Base-by-base conservation (phyloP, 2,888 invertebrate genomes). In the Rhamnusium bicolor region DNA sequence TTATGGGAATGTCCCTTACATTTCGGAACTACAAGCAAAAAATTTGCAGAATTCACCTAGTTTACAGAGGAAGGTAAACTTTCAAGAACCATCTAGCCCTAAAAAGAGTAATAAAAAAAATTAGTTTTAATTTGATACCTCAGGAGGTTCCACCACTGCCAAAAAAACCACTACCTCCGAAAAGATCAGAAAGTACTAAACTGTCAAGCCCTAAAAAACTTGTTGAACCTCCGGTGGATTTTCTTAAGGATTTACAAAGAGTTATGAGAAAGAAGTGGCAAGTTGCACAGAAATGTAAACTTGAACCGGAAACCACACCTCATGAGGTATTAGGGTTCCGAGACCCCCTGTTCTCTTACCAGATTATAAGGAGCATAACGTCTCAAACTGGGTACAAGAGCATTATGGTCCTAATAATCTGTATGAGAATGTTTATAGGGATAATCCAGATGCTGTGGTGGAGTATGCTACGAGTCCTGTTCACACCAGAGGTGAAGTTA, bases 231-330 rank as follows among this genome's bases (percentile, higher is more conserved):
- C 94, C 95, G 0, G 92, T 93, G 24, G 95, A 95, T 72, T 97
- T 97, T 84, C 89, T 97, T 54, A 94, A 95, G 85, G 97, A 97
- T 86, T 89, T 97, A 60, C 97, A 97, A 85, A 90, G 96, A 65
- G 97, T 97, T 0, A 97, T 97, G 95, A 91, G 95, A 79, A 96
- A 96, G 85, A 97, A 97, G 84, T 95, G 95, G 95, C 79, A 79
- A 69, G 96, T 97, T 0, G 96, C 97, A 2, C 96, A 97, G 84
- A 97, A 97, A 85, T 96, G 97, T 85, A 95, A 96, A 87, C 89
- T 94, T 21, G 96, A 97, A 86, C 93, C 94, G 12, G 92, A 94
- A n/a, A 95, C 96, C 0, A 95, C 95, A 47, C 96, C 97, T 0
- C 96, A 96, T 84, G 96, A 97, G 86, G 96, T 97, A 1, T 91